These are phyloP conservation scores for Dermatophagoides farinae DNA, from an alignment of 1,140 invertebrate genomes.

Conservation along the genomic window DNA sequence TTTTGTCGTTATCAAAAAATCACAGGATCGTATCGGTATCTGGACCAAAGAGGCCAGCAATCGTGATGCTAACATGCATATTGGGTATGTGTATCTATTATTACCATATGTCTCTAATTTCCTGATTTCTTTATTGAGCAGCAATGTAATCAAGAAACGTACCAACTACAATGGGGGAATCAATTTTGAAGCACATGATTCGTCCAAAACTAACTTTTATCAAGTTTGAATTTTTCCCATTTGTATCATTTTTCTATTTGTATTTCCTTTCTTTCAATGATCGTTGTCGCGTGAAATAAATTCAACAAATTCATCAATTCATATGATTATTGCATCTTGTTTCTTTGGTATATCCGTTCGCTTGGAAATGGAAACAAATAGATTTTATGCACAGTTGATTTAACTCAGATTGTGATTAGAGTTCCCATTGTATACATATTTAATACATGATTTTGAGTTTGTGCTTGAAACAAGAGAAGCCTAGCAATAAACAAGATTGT, in stretches of 20 bases:
- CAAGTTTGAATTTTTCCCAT: background rate
- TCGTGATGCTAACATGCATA: conserved; percentile 7
- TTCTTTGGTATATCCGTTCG: too few species aligned
- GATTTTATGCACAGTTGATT: too few species aligned
- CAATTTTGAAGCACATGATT: conserved; percentile 11
- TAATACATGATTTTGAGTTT: too few species aligned
- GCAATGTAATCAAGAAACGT: conserved; percentile 7
- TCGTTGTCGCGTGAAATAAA: background rate
- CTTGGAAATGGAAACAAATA: too few species aligned
- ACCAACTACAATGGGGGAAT: background rate
- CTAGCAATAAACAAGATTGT: too few species aligned
- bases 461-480: too few species aligned
- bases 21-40: conserved; percentile 10
- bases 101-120: background rate
- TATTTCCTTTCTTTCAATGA: background rate
- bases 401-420: too few species aligned
- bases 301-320: too few species aligned
- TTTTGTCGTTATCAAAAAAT: conserved; percentile 11
- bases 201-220: background rate
- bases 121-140: background rate
- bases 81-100: conserved; percentile 4
- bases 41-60: conserved; percentile 12
- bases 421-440: too few species aligned
- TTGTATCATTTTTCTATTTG: background rate
- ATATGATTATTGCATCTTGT: too few species aligned